These are phyloP conservation scores for Pogonomyrmex californicus DNA, from an alignment of 1,140 invertebrate species.

Conservation along the genomic window DNA sequence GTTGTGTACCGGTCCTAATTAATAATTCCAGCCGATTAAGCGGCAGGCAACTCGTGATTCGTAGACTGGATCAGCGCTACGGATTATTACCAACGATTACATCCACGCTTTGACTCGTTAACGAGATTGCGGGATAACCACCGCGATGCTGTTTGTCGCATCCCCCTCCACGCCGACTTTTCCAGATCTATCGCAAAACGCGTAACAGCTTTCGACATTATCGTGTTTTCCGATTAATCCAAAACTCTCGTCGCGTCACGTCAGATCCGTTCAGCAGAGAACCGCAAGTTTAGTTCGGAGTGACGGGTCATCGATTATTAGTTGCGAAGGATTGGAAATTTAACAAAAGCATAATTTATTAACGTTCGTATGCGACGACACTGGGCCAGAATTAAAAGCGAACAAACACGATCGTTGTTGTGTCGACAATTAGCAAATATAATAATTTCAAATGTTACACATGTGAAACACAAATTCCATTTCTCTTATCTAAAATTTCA, in stretches of 20 bases:
- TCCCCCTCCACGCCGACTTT: not conserved
- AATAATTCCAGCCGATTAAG: conserved; percentile 70
- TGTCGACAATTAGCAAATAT: conserved; percentile 10
- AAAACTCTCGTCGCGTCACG: not conserved
- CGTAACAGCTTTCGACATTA: conserved; percentile 21
- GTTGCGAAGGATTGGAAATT: conserved; percentile 8
- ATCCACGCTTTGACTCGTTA: conserved; percentile 33
- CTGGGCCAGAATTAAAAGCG: conserved; percentile 16
- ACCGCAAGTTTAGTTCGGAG: conserved; percentile 7
- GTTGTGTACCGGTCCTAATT: conserved; percentile 47
- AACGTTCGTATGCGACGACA: not conserved
- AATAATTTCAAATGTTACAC: conserved; percentile 20
- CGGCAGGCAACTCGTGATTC: conserved; percentile 39
- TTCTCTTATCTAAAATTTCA: not conserved
- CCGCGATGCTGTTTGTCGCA: conserved; percentile 13
- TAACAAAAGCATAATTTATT: conserved; percentile 39
- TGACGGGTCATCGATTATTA: conserved; percentile 28
- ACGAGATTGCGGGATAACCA: conserved; percentile 23
- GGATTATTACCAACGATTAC: conserved; percentile 48
- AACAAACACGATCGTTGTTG: conserved; percentile 12
- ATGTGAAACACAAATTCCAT: not conserved
- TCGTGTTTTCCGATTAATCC: conserved; percentile 22
- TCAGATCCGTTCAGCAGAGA: not conserved
- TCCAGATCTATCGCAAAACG: not conserved
- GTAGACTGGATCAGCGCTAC: conserved; percentile 24